Percentiles rank a stretch among this genome's conserved stretches.
Evolutionary conservation across 2,888 invertebrate genomes (phyloP).

Genomic region (Coenonympha arcania): DNA sequence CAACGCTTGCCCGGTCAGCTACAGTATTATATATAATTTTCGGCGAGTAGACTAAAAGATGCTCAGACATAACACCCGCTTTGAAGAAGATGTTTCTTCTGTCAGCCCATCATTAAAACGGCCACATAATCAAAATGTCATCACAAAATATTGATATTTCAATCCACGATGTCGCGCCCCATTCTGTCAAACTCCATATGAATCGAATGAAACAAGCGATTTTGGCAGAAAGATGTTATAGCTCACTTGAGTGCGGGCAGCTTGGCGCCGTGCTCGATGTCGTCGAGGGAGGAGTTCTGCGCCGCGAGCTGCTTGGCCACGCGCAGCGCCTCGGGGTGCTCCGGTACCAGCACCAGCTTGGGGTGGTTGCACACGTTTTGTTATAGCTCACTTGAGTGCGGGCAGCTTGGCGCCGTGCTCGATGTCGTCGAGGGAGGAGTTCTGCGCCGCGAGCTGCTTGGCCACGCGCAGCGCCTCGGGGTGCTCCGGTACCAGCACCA

Average conservation of each 20-base stretch:
- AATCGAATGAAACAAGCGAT: too few species aligned
- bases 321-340: slow-evolving; percentile 84
- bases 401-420: slow-evolving; percentile 95
- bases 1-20: too few species aligned
- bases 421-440: slow-evolving; percentile 85
- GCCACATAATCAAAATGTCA: too few species aligned
- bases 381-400: slow-evolving; percentile 89
- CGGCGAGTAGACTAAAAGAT: too few species aligned
- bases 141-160: too few species aligned
- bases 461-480: slow-evolving; percentile 81
- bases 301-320: slow-evolving; percentile 77
- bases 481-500: slow-evolving; percentile 88
- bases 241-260: slow-evolving; percentile 91
- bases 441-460: slow-evolving; percentile 76
- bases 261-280: slow-evolving; percentile 95
- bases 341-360: slow-evolving; percentile 87
- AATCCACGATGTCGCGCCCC: too few species aligned
- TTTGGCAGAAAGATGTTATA: too few species aligned
- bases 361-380: slow-evolving; percentile 99
- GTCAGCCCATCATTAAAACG: too few species aligned
- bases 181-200: too few species aligned
- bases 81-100: too few species aligned
- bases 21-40: too few species aligned
- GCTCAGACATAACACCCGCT: too few species aligned
- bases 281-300: slow-evolving; percentile 81